phyloP scores from a whole-genome alignment of 2,888 invertebrate genomes.

The Plebejus anna region DNA sequence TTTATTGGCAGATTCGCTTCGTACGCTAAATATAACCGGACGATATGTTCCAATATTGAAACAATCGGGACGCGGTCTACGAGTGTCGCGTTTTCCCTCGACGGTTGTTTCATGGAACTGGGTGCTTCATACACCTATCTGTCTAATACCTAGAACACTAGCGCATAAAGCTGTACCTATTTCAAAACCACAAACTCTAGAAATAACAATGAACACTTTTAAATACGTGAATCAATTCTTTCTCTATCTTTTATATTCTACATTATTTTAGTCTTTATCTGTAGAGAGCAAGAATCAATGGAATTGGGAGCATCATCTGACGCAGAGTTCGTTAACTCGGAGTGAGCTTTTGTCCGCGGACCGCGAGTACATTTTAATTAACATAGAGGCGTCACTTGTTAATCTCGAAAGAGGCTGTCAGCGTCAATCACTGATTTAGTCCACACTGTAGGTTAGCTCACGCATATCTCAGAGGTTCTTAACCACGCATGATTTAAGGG shows the following conservation, averaged over 20 bases:
- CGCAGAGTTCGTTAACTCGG: conserved; percentile 15
- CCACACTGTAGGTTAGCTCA: not conserved
- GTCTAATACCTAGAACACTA: not conserved
- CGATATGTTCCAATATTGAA: not conserved
- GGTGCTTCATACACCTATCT: not conserved
- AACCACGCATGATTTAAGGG: not conserved
- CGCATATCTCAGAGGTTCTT: not conserved
- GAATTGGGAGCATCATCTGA: conserved; percentile 13
- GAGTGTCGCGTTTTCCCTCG: conserved; percentile 4
- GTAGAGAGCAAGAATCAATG: not conserved
- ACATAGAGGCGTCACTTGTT: conserved; percentile 19
- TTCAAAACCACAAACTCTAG: not conserved
- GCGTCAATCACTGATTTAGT: conserved; percentile 5
- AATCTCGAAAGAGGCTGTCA: conserved; percentile 7
- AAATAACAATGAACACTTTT: not conserved
- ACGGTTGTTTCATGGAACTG: not conserved
- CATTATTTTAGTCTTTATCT: not conserved
- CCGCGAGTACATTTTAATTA: conserved; percentile 5
- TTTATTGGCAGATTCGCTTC: not conserved
- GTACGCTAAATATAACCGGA: conserved; percentile 1
- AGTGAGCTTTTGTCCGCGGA: conserved; percentile 11
- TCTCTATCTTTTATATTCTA: not conserved
- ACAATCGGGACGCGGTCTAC: not conserved
- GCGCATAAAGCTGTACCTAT: not conserved
- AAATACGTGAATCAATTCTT: not conserved